phyloP scores from a whole-genome alignment of 2,113 vertebrate species.

The Steatornis caripensis region DNA sequence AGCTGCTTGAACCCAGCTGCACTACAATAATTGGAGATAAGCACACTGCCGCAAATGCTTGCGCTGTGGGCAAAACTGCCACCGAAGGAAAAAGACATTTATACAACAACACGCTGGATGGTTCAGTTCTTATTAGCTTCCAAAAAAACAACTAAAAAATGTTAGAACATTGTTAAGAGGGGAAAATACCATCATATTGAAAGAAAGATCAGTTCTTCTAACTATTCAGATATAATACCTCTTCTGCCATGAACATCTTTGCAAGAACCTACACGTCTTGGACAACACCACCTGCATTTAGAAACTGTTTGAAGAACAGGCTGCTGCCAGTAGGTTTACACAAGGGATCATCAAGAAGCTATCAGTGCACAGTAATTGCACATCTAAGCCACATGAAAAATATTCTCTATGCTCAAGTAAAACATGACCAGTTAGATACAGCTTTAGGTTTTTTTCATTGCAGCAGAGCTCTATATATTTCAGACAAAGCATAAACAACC shows the following conservation, averaged over 20 bases:
- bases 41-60: neutral
- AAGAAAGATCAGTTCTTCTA: neutral
- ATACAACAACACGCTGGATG: neutral
- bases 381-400: neutral
- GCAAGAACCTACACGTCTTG: neutral
- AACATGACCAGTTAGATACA: neutral
- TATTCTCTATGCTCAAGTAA: neutral
- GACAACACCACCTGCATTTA: neutral
- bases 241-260: neutral
- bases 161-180: neutral
- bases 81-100: neutral
- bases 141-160: neutral
- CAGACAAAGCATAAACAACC: neutral
- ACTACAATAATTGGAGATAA: neutral
- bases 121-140: neutral
- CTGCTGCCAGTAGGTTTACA: neutral
- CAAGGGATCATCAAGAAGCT: neutral
- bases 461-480: neutral
- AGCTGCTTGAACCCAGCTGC: neutral
- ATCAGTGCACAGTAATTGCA: neutral
- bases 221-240: neutral
- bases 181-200: neutral
- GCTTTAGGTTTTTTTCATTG: neutral
- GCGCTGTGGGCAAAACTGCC: neutral
- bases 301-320: neutral